phyloP scores from a whole-genome alignment of 2,113 vertebrate species.

The Porphyrio hochstetteri region DNA sequence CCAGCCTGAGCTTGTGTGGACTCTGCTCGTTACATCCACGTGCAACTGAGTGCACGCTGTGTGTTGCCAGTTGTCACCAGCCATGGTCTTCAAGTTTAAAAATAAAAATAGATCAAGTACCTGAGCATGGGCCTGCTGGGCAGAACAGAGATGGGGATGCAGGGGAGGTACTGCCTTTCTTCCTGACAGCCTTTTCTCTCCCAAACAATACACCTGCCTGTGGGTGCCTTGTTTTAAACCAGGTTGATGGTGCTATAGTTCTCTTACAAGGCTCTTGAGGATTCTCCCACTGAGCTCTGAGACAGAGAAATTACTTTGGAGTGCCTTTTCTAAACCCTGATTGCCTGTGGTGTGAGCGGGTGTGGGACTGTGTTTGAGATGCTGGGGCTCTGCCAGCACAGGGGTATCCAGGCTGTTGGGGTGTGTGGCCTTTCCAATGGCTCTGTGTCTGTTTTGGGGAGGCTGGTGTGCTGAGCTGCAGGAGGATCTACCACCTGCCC shows the following conservation, averaged over 20 bases:
- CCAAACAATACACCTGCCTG: background rate
- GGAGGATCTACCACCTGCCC: background rate
- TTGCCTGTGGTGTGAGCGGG: background rate
- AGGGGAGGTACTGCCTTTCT: background rate
- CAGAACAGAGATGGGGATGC: background rate
- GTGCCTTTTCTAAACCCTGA: background rate
- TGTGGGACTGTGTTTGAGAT: background rate
- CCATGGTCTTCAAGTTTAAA: background rate
- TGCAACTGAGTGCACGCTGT: background rate
- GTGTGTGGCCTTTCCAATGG: background rate
- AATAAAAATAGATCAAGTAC: background rate
- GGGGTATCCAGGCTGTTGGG: background rate
- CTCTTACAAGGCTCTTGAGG: background rate
- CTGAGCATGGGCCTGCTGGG: background rate
- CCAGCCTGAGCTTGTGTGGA: background rate
- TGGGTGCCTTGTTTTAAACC: background rate
- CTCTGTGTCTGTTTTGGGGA: background rate
- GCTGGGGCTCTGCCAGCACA: fast-evolving
- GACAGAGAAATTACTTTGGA: background rate
- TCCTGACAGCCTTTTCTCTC: background rate
- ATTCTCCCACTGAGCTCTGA: background rate
- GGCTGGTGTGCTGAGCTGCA: background rate
- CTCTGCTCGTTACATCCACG: background rate
- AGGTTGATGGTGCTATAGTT: background rate
- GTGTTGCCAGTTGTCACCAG: background rate